Conservation (phyloP, 2,888 invertebrate species). For the Acrobasis repandana region DNA sequence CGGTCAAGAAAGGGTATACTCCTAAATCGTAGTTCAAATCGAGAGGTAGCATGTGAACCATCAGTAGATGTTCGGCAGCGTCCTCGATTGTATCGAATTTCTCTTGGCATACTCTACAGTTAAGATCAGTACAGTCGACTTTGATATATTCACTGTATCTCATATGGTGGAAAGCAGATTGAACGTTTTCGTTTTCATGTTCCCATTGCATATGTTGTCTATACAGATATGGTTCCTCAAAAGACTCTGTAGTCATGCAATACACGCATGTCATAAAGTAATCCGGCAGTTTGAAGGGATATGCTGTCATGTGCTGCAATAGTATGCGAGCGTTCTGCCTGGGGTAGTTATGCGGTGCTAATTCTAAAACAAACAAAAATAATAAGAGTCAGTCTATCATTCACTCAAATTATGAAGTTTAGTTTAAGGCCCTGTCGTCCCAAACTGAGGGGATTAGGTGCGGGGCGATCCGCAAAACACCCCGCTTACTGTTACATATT, state of each 20-base stretch:
- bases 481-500: too few species aligned
- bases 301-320: constrained; percentile 42
- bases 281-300: constrained; percentile 37
- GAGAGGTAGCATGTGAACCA: constrained; percentile 26
- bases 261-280: constrained; percentile 21
- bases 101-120: constrained; percentile 38
- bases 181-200: constrained; percentile 35
- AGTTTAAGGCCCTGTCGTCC: too few species aligned
- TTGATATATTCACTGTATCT: constrained; percentile 32
- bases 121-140: constrained; percentile 40
- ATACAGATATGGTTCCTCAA: constrained; percentile 28
- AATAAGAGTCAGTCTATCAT: too few species aligned
- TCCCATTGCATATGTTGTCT: constrained; percentile 40
- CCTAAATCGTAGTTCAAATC: constrained; percentile 28
- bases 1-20: constrained; percentile 28
- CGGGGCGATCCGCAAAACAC: too few species aligned
- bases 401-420: too few species aligned
- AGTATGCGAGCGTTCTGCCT: constrained; percentile 41
- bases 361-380: constrained; percentile 40
- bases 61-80: constrained; percentile 37
- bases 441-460: too few species aligned
- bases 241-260: constrained; percentile 16
- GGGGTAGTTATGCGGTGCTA: constrained; percentile 37
- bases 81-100: constrained; percentile 30
- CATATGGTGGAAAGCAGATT: constrained; percentile 36